These are phyloP conservation scores for Acanthococcus lagerstroemiae DNA, from an alignment of 2,888 invertebrate genomes.

Conservation along the genomic window DNA sequence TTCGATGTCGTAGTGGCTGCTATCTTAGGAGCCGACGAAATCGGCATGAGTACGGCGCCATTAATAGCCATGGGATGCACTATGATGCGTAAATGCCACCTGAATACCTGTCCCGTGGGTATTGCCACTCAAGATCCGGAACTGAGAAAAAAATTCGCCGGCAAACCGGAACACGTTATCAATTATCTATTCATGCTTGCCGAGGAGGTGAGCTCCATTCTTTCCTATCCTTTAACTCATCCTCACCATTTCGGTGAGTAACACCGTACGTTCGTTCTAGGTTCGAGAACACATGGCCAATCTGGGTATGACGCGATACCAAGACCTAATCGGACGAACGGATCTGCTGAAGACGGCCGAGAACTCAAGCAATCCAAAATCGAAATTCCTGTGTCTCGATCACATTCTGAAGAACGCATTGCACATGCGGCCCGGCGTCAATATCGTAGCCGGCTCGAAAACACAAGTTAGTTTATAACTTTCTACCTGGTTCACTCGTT, in stretches of 20 bases:
- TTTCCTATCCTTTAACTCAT: too few species aligned
- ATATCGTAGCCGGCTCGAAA: conserved; percentile 80
- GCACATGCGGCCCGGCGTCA: conserved; percentile 78
- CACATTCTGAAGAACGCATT: conserved; percentile 80
- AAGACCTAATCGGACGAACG: conserved; percentile 85
- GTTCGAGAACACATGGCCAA: conserved; percentile 83
- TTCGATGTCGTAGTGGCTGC: conserved; percentile 95
- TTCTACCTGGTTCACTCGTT: neutral
- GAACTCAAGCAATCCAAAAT: conserved; percentile 61
- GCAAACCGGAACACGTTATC: conserved; percentile 93
- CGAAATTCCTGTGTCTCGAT: conserved; percentile 71
- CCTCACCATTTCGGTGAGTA: too few species aligned
- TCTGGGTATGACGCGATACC: conserved; percentile 76
- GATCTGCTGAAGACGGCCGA: conserved; percentile 72
- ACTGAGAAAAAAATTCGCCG: conserved; percentile 89
- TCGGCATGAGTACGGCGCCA: conserved; percentile 97
- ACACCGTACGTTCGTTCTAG: too few species aligned
- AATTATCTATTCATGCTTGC: conserved; percentile 97
- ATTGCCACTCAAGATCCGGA: conserved; percentile 97
- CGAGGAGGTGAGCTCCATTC: conserved; percentile 81
- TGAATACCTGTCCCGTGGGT: conserved; percentile 98
- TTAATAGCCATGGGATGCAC: conserved; percentile 96
- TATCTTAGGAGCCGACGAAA: conserved; percentile 92
- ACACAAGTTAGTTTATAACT: conserved; percentile 48
- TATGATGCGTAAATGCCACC: conserved; percentile 99